Percentiles rank a stretch among this genome's conserved stretches.
Evolutionary conservation across 1,140 invertebrate genomes (phyloP).

Genomic region (Sinella curviseta): DNA sequence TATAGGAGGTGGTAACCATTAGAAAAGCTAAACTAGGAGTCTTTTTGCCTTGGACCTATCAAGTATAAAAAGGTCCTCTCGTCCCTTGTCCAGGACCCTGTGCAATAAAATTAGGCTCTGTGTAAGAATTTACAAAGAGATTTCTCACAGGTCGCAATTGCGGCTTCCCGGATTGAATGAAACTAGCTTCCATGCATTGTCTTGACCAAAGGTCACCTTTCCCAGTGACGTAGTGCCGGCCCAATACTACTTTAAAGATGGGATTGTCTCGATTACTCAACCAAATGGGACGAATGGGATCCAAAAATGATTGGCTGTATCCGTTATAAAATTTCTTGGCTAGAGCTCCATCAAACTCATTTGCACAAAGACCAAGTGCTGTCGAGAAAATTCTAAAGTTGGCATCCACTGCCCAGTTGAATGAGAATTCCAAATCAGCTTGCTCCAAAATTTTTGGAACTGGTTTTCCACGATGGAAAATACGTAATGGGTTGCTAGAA

Average conservation of each 20-base stretch:
- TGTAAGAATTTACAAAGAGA: background rate
- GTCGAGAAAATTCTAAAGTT: conserved; percentile 26
- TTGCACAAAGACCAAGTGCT: conserved; percentile 12
- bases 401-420: conserved; percentile 31
- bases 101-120: background rate
- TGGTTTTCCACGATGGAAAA: no score
- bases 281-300: background rate
- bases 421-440: conserved; percentile 25
- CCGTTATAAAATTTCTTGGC: background rate
- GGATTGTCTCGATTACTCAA: conserved; percentile 14
- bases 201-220: background rate
- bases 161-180: background rate
- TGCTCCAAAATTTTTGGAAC: conserved; percentile 16
- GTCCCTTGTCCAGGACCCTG: background rate
- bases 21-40: no score
- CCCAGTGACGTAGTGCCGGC: background rate
- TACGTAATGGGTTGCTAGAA: no score
- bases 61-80: background rate
- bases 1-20: no score
- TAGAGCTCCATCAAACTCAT: background rate
- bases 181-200: conserved; percentile 8
- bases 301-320: background rate
- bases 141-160: background rate
- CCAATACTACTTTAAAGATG: background rate
- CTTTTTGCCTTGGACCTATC: no score